These are phyloP conservation scores for Phasianus colchicus DNA, from an alignment of 2,113 vertebrate species.

Conservation along the genomic window DNA sequence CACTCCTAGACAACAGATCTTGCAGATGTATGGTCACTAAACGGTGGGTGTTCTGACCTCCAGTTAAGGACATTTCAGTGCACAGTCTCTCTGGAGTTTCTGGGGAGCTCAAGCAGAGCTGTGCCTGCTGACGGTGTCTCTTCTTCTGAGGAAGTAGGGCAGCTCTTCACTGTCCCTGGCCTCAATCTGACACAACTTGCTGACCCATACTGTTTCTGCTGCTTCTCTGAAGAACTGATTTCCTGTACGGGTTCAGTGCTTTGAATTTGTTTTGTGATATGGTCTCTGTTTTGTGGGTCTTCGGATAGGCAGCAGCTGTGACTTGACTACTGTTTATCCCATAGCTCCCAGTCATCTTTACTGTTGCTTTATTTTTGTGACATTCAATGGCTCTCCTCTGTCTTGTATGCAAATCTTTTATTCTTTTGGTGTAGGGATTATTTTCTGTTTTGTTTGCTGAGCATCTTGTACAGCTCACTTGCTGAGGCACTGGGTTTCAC, in stretches of 20 bases:
- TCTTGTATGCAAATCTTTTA: background rate
- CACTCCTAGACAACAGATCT: background rate
- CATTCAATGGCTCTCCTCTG: fast-evolving
- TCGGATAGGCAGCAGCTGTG: background rate
- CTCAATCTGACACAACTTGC: constrained; percentile 1
- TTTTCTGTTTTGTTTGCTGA: background rate
- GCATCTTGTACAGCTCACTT: background rate
- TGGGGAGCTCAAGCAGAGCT: background rate
- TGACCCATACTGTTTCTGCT: background rate
- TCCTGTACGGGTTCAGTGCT: background rate
- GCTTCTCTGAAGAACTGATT: background rate
- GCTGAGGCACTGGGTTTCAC: background rate
- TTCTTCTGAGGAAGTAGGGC: background rate
- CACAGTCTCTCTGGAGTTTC: background rate
- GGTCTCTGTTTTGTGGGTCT: background rate
- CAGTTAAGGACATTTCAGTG: background rate
- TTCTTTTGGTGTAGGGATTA: background rate
- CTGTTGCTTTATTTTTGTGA: background rate
- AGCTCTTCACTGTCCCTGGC: background rate
- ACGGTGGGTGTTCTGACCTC: background rate
- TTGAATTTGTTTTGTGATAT: background rate
- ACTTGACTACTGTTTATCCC: background rate
- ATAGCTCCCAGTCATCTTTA: background rate
- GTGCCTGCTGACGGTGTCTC: background rate
- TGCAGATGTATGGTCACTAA: background rate